Percentiles rank a stretch among this genome's conserved stretches.
Conservation (phyloP, 2,888 invertebrate species). For the Nematopogon swammerdamellus region DNA sequence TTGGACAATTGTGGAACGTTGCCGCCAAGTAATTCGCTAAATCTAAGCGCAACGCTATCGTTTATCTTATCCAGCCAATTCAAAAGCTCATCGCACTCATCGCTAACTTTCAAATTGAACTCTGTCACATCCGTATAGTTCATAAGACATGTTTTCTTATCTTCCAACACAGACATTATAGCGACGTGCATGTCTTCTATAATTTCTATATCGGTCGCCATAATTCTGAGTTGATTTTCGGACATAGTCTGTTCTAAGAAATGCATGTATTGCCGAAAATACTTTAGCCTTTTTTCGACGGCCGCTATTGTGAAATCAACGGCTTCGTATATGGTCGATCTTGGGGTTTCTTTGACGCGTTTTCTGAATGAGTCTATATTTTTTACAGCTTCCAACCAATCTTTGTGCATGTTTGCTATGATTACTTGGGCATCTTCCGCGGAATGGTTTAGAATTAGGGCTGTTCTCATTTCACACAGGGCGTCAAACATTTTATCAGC, state of each 20-base stretch:
- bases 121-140: slow-evolving; percentile 21
- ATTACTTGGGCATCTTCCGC: slow-evolving; percentile 20
- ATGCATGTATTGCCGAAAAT: slow-evolving; percentile 31
- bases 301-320: slow-evolving; percentile 35
- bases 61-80: slow-evolving; percentile 38
- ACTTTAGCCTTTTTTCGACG: slow-evolving; percentile 27
- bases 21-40: slow-evolving; percentile 28
- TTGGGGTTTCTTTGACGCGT: slow-evolving; percentile 17
- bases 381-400: slow-evolving; percentile 34
- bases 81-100: slow-evolving; percentile 26
- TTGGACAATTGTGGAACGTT: slow-evolving; percentile 22
- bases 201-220: slow-evolving; percentile 36
- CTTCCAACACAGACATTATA: slow-evolving; percentile 20
- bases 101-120: slow-evolving; percentile 23
- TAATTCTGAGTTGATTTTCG: slow-evolving; percentile 22
- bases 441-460: slow-evolving; percentile 17
- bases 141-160: slow-evolving; percentile 29
- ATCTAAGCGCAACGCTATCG: slow-evolving; percentile 26
- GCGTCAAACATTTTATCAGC: slow-evolving; percentile 31
- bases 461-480: slow-evolving; percentile 26
- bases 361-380: slow-evolving; percentile 32
- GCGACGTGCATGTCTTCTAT: slow-evolving; percentile 43
- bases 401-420: slow-evolving; percentile 36
- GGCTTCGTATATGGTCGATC: slow-evolving; percentile 27
- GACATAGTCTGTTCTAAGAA: slow-evolving; percentile 20